These are phyloP conservation scores for Adelphocoris suturalis DNA, from an alignment of 2,888 invertebrate genomes.

Conservation along the genomic window DNA sequence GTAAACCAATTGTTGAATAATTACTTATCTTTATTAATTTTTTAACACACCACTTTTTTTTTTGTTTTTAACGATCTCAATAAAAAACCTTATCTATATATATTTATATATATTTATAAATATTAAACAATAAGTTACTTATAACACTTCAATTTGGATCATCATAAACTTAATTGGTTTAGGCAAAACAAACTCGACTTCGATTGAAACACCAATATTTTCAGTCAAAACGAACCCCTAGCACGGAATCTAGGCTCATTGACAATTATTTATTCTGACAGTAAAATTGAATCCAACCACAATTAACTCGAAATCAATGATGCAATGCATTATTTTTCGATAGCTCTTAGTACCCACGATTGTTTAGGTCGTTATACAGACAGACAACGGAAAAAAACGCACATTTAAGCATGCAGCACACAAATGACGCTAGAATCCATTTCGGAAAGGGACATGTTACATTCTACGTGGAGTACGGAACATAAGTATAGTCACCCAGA, in stretches of 20 bases:
- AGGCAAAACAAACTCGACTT: neutral
- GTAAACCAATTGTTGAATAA: neutral
- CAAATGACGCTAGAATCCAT: slow-evolving; percentile 1
- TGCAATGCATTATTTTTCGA: slow-evolving; percentile 59
- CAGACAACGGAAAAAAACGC: slow-evolving; percentile 44
- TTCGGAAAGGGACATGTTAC: neutral
- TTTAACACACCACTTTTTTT: neutral
- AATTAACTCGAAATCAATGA: slow-evolving; percentile 44
- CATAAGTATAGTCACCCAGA: neutral
- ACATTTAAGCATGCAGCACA: slow-evolving; percentile 69
- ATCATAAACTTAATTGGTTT: neutral
- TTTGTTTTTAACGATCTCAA: slow-evolving; percentile 10
- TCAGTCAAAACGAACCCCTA: slow-evolving; percentile 42
- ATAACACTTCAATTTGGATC: neutral
- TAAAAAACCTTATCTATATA: no score
- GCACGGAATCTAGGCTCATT: slow-evolving; percentile 24
- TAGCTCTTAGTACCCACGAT: slow-evolving; percentile 69
- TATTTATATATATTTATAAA: neutral
- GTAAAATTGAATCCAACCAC: neutral
- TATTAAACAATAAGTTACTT: neutral
- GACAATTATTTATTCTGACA: slow-evolving; percentile 12
- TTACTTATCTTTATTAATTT: slow-evolving; percentile 12
- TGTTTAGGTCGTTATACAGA: slow-evolving; percentile 66
- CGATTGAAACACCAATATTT: neutral
- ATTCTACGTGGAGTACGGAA: slow-evolving; percentile 2